Conservation (phyloP, 2,888 invertebrate species). For the Schizaphis graminum region DNA sequence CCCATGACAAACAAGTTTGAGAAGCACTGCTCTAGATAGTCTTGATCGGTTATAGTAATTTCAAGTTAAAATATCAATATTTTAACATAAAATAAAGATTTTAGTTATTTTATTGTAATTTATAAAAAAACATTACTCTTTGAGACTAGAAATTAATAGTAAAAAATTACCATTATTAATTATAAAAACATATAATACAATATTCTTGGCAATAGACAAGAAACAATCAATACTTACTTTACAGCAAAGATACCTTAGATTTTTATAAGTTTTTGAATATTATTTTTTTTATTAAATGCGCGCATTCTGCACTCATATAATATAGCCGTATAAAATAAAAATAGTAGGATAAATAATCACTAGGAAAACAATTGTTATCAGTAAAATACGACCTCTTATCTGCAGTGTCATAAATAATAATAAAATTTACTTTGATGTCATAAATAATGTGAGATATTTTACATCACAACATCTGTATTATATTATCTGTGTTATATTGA, state of each 20-base stretch:
- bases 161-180: neutral
- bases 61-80: neutral
- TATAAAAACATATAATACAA: neutral
- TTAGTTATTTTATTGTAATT: neutral
- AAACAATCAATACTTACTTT: too few relatives aligned
- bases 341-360: conserved; percentile 8
- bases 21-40: neutral
- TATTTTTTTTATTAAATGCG: neutral
- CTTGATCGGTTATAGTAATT: neutral
- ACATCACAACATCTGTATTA: neutral
- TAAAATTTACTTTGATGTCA: neutral
- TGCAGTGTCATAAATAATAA: conserved; percentile 46
- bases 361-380: conserved; percentile 61
- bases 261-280: neutral
- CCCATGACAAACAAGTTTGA: too few relatives aligned
- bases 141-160: neutral
- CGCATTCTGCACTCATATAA: neutral
- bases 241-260: neutral
- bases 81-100: neutral
- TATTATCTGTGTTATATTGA: neutral
- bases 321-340: neutral
- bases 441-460: conserved; percentile 39
- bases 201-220: neutral
- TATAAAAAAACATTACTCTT: neutral
- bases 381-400: conserved; percentile 60